Evolutionary conservation across 2,888 invertebrate species (phyloP).

Genomic region (Vesta saturnalis): DNA sequence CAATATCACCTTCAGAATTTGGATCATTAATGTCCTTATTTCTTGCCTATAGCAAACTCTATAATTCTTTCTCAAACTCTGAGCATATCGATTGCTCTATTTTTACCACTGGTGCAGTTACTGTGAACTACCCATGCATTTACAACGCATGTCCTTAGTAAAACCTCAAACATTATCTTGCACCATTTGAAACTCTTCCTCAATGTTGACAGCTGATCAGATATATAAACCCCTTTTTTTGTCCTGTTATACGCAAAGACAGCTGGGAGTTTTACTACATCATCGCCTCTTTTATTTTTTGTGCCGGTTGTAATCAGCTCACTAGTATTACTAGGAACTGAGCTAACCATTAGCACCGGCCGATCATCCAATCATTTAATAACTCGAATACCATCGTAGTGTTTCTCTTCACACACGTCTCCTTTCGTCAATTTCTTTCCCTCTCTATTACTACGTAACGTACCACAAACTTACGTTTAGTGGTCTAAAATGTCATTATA

Average conservation of each 20-base stretch:
- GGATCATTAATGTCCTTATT: not conserved
- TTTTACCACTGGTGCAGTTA: too few relatives aligned
- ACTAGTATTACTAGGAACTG: conserved; percentile 12
- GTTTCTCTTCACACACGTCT: not conserved
- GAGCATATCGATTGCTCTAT: too few relatives aligned
- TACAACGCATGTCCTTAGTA: too few relatives aligned
- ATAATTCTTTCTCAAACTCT: too few relatives aligned
- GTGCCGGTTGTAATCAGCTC: too few relatives aligned
- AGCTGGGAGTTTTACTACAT: too few relatives aligned
- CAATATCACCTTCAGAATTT: not conserved
- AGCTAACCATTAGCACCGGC: not conserved
- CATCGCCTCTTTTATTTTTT: too few relatives aligned
- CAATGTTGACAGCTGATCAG: conserved; percentile 12
- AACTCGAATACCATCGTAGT: not conserved
- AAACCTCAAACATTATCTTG: conserved; percentile 13
- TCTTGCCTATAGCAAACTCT: too few relatives aligned
- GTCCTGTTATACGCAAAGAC: too few relatives aligned
- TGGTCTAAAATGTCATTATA: conserved; percentile 14
- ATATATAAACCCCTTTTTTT: conserved; percentile 15
- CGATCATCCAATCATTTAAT: not conserved
- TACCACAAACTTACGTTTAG: too few relatives aligned
- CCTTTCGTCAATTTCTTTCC: conserved; percentile 10
- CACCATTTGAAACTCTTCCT: conserved; percentile 15
- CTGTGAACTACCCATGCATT: too few relatives aligned
- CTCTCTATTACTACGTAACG: not conserved